Evolutionary conservation across 2,797 vertebrate genomes (phyloP).

Genomic region (Poeciliopsis turneri): DNA sequence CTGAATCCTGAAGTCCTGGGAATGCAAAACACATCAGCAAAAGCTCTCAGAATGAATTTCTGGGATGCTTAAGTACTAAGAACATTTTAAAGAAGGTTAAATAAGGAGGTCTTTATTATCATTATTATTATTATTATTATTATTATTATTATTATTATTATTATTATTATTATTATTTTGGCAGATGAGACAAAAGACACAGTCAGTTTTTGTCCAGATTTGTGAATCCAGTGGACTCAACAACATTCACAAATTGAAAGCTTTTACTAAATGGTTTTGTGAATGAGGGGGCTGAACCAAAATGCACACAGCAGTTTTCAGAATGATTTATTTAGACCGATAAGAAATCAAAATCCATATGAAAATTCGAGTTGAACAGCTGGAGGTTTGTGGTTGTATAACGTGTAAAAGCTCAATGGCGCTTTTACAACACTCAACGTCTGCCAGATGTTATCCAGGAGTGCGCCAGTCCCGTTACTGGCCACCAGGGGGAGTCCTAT

Average conservation of each 20-base stretch:
- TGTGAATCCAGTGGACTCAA: neutral
- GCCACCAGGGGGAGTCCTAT: conserved; percentile 40
- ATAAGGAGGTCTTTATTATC: too few species aligned
- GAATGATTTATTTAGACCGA: neutral
- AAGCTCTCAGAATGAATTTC: neutral
- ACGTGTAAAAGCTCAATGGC: neutral
- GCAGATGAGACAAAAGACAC: neutral
- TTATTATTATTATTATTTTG: neutral
- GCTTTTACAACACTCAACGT: neutral
- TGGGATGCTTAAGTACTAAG: neutral
- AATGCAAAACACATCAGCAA: neutral
- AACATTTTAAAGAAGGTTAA: too few species aligned
- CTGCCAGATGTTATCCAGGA: neutral
- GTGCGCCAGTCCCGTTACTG: neutral
- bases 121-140: too few species aligned
- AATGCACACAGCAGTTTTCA: neutral
- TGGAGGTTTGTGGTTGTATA: neutral
- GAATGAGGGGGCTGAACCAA: neutral
- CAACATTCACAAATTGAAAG: neutral
- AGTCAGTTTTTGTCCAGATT: neutral
- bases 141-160: too few species aligned
- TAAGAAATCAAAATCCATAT: neutral
- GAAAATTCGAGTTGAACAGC: neutral
- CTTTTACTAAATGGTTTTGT: neutral
- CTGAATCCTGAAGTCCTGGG: too few species aligned